Base-by-base conservation (phyloP, 1,140 invertebrate species). In the Anagrus nilaparvatae region DNA sequence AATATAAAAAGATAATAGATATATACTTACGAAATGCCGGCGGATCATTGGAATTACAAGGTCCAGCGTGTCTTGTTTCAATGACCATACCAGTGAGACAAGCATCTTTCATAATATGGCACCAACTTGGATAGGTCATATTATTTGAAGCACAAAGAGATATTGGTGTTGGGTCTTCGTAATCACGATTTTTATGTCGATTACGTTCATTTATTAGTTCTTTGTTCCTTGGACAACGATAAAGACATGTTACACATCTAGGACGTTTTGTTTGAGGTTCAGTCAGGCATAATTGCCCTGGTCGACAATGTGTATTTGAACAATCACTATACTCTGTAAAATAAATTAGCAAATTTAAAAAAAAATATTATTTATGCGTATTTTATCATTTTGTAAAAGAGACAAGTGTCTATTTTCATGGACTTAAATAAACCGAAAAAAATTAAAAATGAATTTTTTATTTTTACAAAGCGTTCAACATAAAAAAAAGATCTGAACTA, bases 111-210 rank as follows among this genome's bases (percentile, higher is more conserved):
- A 84, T 78, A 76, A 93, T 82, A 49, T 89, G 79, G 67, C 89
- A 93, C 81, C 85, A 89, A 29, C 84, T 88, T 18, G 74, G 69
- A 64, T 93, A 93, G 1, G 87, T 90, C 49, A 74, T 75, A 51
- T 85, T 81, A 63, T 94, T 87, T 34, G 74, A 76, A 36, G 84
- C 87, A 69, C 90, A 94, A 30, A 94, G 61, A 17, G 69, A 66
- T 6, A 55, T 59, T 31, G 57, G 51, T n/a, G 51, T 57, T 50
- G 57, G 51, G 43, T 71, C 41, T 55, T 59, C 37, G 55, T 66
- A 37, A 54, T 67, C 54, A 53, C 70, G 58, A 44, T 69, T 65
- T 47, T 67, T 57, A 59, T 72, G 55, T 53, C 67, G 52, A 51
- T 71, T 60, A 40, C 60, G 68, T 37, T 61, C 65, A 53, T 50